phyloP scores from a whole-genome alignment of 2,797 vertebrate species.

The Rousettus madagascariensis region DNA sequence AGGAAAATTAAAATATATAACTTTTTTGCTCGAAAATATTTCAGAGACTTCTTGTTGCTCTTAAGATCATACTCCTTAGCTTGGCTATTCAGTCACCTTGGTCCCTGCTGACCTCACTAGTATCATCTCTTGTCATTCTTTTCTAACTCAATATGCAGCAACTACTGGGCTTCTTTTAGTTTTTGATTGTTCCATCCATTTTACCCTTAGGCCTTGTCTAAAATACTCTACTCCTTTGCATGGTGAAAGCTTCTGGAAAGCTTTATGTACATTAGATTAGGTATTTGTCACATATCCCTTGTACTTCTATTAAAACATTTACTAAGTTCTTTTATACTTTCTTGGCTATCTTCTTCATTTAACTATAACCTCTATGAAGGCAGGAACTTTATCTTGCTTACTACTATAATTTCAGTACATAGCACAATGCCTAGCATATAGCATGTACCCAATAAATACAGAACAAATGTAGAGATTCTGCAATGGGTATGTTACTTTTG shows the following conservation, averaged over 20 bases:
- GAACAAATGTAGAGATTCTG: not conserved
- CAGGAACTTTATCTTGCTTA: slow-evolving; percentile 27
- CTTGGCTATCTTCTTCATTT: not conserved
- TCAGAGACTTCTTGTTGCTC: not conserved
- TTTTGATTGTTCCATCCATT: not conserved
- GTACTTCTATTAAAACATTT: not conserved
- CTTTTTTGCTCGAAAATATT: slow-evolving; percentile 2
- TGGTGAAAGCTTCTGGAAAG: not conserved
- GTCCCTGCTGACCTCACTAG: not conserved
- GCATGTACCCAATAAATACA: not conserved
- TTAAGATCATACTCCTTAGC: not conserved
- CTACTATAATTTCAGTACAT: not conserved
- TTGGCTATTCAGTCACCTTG: not conserved
- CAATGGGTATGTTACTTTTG: slow-evolving; percentile 1
- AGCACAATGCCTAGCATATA: not conserved
- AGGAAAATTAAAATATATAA: slow-evolving; percentile 21
- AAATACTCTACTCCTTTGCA: not conserved
- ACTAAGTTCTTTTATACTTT: slow-evolving; percentile 11
- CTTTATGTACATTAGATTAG: not conserved
- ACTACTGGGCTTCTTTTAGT: not conserved
- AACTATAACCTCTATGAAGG: not conserved
- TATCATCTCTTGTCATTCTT: not conserved
- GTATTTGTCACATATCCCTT: not conserved
- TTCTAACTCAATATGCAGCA: not conserved
- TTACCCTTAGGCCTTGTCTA: not conserved